Conservation (phyloP, 2,888 invertebrate genomes). For the Platerodrilus igneus region DNA sequence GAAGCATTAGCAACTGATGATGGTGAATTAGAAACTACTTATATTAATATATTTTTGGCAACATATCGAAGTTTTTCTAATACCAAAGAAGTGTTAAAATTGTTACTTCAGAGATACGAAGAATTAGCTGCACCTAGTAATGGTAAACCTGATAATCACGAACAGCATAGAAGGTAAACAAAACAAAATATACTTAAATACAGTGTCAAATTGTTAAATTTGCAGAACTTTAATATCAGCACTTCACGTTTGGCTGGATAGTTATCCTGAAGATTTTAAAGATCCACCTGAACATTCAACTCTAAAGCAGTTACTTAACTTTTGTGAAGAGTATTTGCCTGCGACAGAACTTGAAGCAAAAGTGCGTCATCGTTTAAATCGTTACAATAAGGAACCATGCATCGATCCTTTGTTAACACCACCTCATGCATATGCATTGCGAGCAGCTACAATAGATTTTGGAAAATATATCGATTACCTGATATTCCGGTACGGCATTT, state of each 20-base stretch:
- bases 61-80: conserved; percentile 91
- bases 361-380: conserved; percentile 71
- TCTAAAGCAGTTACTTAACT: conserved; percentile 77
- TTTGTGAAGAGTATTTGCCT: conserved; percentile 76
- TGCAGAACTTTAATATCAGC: conserved; percentile 80
- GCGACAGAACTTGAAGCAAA: conserved; percentile 80
- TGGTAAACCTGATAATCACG: conserved; percentile 55
- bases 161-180: conserved; percentile 67
- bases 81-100: conserved; percentile 76
- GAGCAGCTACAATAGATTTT: conserved; percentile 40
- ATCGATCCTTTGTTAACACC: conserved; percentile 49
- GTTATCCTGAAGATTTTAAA: conserved; percentile 92
- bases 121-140: conserved; percentile 58
- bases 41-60: conserved; percentile 95
- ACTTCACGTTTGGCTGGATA: conserved; percentile 95
- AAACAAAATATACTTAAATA: conserved; percentile 10
- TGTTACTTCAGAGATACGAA: conserved; percentile 74
- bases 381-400: conserved; percentile 57
- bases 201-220: conserved; percentile 20
- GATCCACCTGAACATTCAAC: conserved; percentile 74
- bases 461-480: conserved; percentile 67
- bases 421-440: conserved; percentile 48
- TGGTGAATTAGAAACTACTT: conserved; percentile 94
- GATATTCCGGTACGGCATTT: conserved; percentile 85
- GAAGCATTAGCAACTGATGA: conserved; percentile 91